These are phyloP conservation scores for Podarcis siculus DNA, from an alignment of 2,797 vertebrate species.

Conservation along the genomic window DNA sequence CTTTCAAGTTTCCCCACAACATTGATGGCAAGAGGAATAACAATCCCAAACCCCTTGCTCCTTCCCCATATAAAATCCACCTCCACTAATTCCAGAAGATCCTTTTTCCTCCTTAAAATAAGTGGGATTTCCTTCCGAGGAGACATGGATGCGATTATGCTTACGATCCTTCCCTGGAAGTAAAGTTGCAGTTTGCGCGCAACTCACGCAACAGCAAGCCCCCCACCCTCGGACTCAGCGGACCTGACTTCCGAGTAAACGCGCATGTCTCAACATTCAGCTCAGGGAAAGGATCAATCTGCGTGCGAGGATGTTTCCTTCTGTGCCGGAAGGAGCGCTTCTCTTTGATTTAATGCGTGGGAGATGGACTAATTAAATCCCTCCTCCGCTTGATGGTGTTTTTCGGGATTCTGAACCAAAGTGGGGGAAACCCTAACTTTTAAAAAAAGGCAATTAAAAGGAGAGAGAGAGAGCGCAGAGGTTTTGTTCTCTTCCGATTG, in stretches of 20 bases:
- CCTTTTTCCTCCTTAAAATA: not conserved
- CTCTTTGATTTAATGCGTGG: not conserved
- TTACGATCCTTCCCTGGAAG: not conserved
- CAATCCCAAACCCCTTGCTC: not conserved
- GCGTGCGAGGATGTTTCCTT: not conserved
- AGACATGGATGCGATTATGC: not conserved
- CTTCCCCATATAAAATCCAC: no score
- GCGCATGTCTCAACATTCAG: not conserved
- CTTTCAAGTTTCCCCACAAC: not conserved
- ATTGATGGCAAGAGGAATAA: not conserved
- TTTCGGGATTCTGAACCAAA: not conserved
- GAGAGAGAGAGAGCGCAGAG: conserved; percentile 49
- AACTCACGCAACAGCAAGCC: not conserved
- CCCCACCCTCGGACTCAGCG: not conserved
- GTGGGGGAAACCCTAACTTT: not conserved
- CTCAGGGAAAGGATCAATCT: not conserved
- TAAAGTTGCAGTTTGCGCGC: not conserved
- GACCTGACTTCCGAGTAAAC: not conserved
- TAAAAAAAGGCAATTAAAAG: conserved; percentile 3
- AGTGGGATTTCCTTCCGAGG: not conserved
- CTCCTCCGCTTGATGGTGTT: not conserved
- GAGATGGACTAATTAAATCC: not conserved
- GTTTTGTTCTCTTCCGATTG: not conserved
- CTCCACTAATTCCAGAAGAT: no score
- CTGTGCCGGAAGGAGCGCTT: not conserved